A percentile compares a stretch with the other conserved stretches of the same genome.
These are phyloP conservation scores for Alcedo atthis DNA, from an alignment of 2,797 vertebrate genomes.

Conservation along the genomic window DNA sequence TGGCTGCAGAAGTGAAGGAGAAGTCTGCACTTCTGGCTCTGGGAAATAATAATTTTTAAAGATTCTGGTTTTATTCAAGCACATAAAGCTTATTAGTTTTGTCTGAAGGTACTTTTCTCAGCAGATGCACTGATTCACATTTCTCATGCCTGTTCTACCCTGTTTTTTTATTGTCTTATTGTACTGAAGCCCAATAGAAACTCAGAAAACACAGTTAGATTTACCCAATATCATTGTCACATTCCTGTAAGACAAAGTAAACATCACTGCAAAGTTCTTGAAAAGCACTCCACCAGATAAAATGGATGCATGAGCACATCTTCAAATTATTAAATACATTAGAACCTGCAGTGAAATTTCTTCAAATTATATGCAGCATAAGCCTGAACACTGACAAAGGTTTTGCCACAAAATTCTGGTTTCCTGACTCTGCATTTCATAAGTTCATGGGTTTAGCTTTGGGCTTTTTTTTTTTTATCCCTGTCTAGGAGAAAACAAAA, in stretches of 20 bases:
- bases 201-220: neutral
- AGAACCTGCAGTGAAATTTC: neutral
- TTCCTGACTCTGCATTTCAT: neutral
- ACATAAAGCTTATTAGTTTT: neutral
- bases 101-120: too few relatives aligned
- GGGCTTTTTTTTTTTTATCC: neutral
- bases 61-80: neutral
- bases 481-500: neutral
- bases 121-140: too few relatives aligned
- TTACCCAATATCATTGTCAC: neutral
- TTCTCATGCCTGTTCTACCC: too few relatives aligned
- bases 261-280: neutral
- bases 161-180: too few relatives aligned
- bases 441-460: neutral
- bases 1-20: conserved; percentile 8
- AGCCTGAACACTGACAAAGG: neutral
- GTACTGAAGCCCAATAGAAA: neutral
- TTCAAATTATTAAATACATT: neutral
- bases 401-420: neutral
- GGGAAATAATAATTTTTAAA: neutral
- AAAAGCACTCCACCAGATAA: neutral
- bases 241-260: neutral
- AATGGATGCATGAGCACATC: neutral
- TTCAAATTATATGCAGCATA: neutral
- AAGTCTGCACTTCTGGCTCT: neutral